Evolutionary conservation across 2,797 vertebrate genomes (phyloP).

Genomic region (Brotula barbata): DNA sequence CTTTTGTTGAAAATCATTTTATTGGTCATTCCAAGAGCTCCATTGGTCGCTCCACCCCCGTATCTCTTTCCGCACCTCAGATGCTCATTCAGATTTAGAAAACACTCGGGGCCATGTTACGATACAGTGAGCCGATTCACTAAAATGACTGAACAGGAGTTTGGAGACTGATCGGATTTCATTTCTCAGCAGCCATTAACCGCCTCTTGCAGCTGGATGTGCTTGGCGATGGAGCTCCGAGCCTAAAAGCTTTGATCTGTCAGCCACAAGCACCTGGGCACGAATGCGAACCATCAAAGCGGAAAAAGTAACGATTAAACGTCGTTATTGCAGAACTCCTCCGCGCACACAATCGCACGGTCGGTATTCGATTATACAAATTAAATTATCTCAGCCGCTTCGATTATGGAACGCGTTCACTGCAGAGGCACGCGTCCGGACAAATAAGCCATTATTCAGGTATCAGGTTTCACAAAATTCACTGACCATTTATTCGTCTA

Average conservation of each 20-base stretch:
- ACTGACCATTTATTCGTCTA: constrained; percentile 57
- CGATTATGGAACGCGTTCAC: constrained; percentile 49
- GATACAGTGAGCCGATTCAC: too few species aligned
- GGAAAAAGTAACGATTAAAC: constrained; percentile 15
- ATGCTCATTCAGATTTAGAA: too few species aligned
- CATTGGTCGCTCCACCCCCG: too few species aligned
- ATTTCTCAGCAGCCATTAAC: neutral
- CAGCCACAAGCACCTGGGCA: constrained; percentile 30
- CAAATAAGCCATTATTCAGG: constrained; percentile 56
- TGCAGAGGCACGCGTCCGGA: constrained; percentile 36
- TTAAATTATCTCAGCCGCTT: too few species aligned
- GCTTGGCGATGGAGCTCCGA: neutral
- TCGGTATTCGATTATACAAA: constrained; percentile 38
- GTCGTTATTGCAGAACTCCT: neutral
- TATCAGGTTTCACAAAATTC: constrained; percentile 35
- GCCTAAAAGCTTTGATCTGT: constrained; percentile 5
- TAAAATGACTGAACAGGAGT: too few species aligned
- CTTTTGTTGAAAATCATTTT: too few species aligned
- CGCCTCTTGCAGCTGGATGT: constrained; percentile 10
- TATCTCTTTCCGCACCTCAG: too few species aligned
- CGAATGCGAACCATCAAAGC: constrained; percentile 32
- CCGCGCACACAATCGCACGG: constrained; percentile 7
- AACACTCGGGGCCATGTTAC: too few species aligned
- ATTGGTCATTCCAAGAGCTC: too few species aligned
- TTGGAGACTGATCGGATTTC: neutral